A percentile compares a stretch with the other conserved stretches of the same genome.
phyloP scores from a whole-genome alignment of 1,140 invertebrate species.

The Sipha flava region DNA sequence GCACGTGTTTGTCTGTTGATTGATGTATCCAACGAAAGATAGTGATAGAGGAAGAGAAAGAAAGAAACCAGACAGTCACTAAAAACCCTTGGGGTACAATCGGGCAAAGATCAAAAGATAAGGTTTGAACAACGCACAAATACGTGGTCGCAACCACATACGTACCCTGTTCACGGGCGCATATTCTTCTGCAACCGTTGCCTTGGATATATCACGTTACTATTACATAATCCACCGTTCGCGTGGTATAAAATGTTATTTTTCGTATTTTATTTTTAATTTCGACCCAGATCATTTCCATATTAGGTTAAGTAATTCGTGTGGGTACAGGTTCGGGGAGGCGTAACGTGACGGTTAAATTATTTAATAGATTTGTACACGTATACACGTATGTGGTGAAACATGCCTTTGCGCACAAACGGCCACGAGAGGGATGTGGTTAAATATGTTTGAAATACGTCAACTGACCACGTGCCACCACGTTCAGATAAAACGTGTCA shows the following conservation, averaged over 20 bases:
- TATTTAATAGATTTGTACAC: background rate
- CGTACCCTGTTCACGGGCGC: no score
- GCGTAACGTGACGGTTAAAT: background rate
- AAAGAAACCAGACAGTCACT: background rate
- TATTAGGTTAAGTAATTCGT: background rate
- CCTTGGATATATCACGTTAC: background rate
- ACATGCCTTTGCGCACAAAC: no score
- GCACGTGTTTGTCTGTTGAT: background rate
- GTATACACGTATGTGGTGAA: background rate
- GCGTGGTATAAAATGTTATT: background rate
- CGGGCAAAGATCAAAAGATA: background rate
- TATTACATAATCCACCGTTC: no score
- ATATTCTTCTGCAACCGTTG: no score
- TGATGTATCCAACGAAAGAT: background rate
- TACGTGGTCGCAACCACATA: background rate
- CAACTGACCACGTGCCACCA: no score
- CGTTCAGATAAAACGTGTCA: no score
- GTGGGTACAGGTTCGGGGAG: background rate
- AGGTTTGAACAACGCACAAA: no score
- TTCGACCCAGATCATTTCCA: background rate
- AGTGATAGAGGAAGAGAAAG: no score
- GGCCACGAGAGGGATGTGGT: no score
- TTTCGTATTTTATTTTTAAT: background rate
- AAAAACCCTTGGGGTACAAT: background rate
- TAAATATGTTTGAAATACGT: no score